A percentile compares a stretch with the other conserved stretches of the same genome.
phyloP scores from a whole-genome alignment of 2,888 invertebrate genomes.

The Ormyrus rosae region DNA sequence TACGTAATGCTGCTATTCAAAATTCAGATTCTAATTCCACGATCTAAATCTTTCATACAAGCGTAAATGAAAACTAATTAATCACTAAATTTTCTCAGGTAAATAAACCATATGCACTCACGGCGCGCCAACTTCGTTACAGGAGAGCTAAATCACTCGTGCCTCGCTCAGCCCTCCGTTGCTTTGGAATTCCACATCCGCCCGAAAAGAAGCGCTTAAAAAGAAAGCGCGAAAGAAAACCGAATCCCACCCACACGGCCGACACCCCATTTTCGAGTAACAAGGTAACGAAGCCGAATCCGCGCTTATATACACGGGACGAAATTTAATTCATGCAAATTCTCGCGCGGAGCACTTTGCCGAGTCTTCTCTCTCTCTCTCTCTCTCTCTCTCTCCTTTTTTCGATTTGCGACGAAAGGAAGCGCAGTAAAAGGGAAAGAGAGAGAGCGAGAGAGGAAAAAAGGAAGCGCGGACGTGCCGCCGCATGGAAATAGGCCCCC shows the following conservation, averaged over 20 bases:
- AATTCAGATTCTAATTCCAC: too few relatives aligned
- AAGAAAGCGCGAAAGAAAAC: background rate
- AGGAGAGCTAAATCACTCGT: too few relatives aligned
- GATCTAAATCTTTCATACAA: too few relatives aligned
- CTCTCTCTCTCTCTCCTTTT: conserved; percentile 3
- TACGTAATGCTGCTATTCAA: too few relatives aligned
- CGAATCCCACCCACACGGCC: background rate
- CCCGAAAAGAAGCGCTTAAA: background rate
- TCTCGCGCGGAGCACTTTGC: background rate
- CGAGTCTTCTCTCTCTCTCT: background rate
- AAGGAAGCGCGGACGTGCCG: conserved; percentile 61
- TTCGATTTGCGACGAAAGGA: conserved; percentile 4
- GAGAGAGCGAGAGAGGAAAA: background rate
- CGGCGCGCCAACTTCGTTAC: too few relatives aligned
- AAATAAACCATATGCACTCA: too few relatives aligned
- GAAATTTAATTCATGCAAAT: conserved; percentile 40
- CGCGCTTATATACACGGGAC: background rate
- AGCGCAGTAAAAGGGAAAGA: background rate
- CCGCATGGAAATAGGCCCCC: conserved; percentile 58
- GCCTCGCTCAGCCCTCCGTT: too few relatives aligned
- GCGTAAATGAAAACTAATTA: too few relatives aligned
- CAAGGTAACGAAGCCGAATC: background rate
- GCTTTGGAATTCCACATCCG: too few relatives aligned
- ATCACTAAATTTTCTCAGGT: too few relatives aligned
- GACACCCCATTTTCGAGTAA: background rate